phyloP scores from a whole-genome alignment of 1,140 invertebrate species.

The Drosophila insularis region DNA sequence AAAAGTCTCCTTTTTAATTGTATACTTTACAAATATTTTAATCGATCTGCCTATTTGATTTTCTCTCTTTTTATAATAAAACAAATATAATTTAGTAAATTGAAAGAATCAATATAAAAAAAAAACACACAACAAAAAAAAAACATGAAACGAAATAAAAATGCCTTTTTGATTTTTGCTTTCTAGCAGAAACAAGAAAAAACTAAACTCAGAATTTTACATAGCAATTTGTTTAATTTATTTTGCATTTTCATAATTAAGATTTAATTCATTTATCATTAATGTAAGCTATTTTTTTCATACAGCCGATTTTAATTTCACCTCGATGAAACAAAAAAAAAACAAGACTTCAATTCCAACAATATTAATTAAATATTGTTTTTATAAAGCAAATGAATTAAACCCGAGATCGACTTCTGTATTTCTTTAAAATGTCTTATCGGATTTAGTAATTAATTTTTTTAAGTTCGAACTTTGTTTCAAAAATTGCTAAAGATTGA shows the following conservation, averaged over 20 bases:
- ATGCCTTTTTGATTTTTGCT: conserved; percentile 62
- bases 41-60: conserved; percentile 40
- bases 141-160: conserved; percentile 63
- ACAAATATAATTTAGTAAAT: conserved; percentile 62
- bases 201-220: conserved; percentile 20
- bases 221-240: conserved; percentile 20
- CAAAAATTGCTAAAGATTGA: too few relatives aligned
- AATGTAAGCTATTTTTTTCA: not conserved
- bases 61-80: conserved; percentile 8
- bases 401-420: too few relatives aligned
- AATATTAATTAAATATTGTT: too few relatives aligned
- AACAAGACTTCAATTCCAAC: too few relatives aligned
- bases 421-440: too few relatives aligned
- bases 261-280: not conserved
- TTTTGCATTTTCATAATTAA: not conserved
- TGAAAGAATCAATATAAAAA: conserved; percentile 44
- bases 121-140: conserved; percentile 14
- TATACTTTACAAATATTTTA: conserved; percentile 22
- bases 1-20: conserved; percentile 42
- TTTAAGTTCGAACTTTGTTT: too few relatives aligned
- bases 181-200: conserved; percentile 53
- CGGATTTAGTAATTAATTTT: too few relatives aligned
- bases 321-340: too few relatives aligned
- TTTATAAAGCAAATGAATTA: too few relatives aligned
- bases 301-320: not conserved